Evolutionary conservation across 2,888 invertebrate species (phyloP), one percentile per base, ranked within the genome.

Genomic region (Dasypolia templi): DNA sequence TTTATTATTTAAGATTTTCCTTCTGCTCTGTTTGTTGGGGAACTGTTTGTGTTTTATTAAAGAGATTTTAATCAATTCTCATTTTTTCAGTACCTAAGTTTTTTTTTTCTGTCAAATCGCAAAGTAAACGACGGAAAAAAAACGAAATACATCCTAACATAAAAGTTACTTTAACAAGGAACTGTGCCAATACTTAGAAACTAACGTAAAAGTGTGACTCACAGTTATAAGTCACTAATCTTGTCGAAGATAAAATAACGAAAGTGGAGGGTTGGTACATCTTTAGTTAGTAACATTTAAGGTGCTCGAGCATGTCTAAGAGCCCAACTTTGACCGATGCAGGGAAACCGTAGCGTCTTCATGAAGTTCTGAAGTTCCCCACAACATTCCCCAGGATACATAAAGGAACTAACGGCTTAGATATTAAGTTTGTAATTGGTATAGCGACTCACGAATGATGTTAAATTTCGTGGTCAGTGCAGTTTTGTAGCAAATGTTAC

Each of bases 291-390:
- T 82, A 89, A 88, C 91, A 91, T 91, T 91, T 82, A 90, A 91
- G 92, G 92, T 92, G 91, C 92, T 92, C 89, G 87, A 91, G 89
- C 92, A 90, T 91, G 90, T 88, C 91, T 88, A 89, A 92, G 90
- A 89, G 90, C 87, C 91, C 85, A 93, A 93, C 91, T 94, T 94
- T 91, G 91, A 90, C 91, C 90, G 89, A 89, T 91, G 90, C 92
- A 92, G 87, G 89, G 91, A 92, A 93, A 93, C 93, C 92, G 91
- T 92, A 91, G 91, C 92, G 92, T 92, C 94, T 93, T 95, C 94
- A 95, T 95, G 94, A 95, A 95, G 91, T 95, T 95, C 89, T 88
- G 86, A 93, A 94, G 90, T 93, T 91, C 86, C 84, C 62, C 81
- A 78, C 70, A 63, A 80, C 66, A 76, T 79, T 87, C 83, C 81